These are phyloP conservation scores for Meiosimyza platycephala DNA, from an alignment of 2,888 invertebrate genomes.

Conservation along the genomic window DNA sequence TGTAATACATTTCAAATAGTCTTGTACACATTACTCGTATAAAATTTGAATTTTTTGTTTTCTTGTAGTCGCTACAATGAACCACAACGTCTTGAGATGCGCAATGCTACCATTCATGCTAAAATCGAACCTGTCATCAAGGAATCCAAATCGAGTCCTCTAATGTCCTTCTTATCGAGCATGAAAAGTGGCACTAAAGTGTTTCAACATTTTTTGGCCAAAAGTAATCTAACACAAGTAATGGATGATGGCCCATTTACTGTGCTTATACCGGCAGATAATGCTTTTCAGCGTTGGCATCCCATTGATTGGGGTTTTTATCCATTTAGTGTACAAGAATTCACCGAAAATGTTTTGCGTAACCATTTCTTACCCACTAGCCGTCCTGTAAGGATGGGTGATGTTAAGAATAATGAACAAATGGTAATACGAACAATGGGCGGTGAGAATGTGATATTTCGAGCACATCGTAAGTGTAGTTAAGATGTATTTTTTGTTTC, in stretches of 20 bases:
- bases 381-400: constrained; percentile 69
- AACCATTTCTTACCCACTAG: constrained; percentile 74
- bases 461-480: constrained; percentile 70
- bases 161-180: constrained; percentile 70
- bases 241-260: constrained; percentile 72
- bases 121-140: constrained; percentile 65
- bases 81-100: constrained; percentile 66
- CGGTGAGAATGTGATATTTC: constrained; percentile 71
- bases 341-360: constrained; percentile 72
- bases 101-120: constrained; percentile 61
- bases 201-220: constrained; percentile 73
- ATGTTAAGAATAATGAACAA: constrained; percentile 69
- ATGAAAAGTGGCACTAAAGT: constrained; percentile 74
- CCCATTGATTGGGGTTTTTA: constrained; percentile 79
- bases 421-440: constrained; percentile 71
- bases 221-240: constrained; percentile 73
- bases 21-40: not conserved
- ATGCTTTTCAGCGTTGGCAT: constrained; percentile 76
- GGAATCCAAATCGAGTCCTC: constrained; percentile 64
- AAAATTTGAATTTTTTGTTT: not conserved
- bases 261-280: constrained; percentile 74
- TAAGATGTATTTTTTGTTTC: not conserved
- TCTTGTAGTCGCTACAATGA: constrained; percentile 64
- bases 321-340: constrained; percentile 75
- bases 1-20: not conserved